phyloP scores from a whole-genome alignment of 2,888 invertebrate genomes.

The Trichogramma dendrolimi region DNA sequence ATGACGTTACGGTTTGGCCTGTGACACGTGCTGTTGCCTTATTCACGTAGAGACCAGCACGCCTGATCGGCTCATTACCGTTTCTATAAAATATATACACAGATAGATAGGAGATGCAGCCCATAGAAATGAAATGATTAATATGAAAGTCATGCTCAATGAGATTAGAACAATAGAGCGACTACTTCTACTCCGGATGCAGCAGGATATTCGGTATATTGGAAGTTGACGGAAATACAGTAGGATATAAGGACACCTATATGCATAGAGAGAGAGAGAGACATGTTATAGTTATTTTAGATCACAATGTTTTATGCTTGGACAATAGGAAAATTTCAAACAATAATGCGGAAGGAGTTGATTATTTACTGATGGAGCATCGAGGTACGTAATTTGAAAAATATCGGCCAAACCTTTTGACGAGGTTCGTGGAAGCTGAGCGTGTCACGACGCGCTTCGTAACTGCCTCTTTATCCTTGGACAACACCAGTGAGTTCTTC shows the following conservation, averaged over 20 bases:
- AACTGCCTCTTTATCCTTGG: slow-evolving; percentile 42
- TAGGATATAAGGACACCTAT: too few species aligned
- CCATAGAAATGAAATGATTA: background rate
- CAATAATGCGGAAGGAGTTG: too few species aligned
- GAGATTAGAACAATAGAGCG: too few species aligned
- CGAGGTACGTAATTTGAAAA: background rate
- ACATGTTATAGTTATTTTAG: background rate
- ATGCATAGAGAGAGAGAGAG: slow-evolving; percentile 15
- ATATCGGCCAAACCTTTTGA: slow-evolving; percentile 42
- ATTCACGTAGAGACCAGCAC: slow-evolving; percentile 16
- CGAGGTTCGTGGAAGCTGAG: slow-evolving; percentile 42
- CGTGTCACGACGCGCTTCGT: slow-evolving; percentile 44
- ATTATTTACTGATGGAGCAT: too few species aligned
- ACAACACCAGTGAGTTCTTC: slow-evolving; percentile 31
- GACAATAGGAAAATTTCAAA: background rate
- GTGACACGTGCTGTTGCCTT: slow-evolving; percentile 1
- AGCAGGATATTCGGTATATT: too few species aligned
- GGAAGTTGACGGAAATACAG: too few species aligned
- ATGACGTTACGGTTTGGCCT: too few species aligned
- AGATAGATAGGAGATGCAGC: slow-evolving; percentile 1
- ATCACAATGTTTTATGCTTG: background rate
- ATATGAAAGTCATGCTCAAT: background rate
- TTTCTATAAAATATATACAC: slow-evolving; percentile 19
- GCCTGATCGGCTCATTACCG: slow-evolving; percentile 17
- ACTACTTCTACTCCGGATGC: too few species aligned